Base-by-base conservation (phyloP, 2,113 vertebrate species). In the Neolamprologus falcicula region DNA sequence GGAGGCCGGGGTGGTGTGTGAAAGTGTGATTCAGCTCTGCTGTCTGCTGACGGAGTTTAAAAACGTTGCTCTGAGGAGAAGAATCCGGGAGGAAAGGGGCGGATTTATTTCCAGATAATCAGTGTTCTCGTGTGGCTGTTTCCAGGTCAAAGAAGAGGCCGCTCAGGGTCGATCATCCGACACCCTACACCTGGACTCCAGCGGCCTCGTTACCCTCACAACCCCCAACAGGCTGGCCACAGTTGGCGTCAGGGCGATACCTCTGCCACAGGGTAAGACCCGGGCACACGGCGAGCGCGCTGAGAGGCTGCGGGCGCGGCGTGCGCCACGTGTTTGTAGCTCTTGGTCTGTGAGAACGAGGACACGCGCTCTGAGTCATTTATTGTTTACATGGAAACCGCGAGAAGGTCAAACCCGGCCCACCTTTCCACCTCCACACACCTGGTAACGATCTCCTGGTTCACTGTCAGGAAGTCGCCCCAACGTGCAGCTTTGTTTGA, bases 201-300 rank as follows among this genome's bases (percentile, higher is more conserved):
- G 95, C 4, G 98, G 98, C 12, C 97, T 99, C 4, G 94, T 99
- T 88, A 98, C 97, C 10, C 90, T 99, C 24, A 97, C 96, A 14
- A 99, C 98, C 5, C 96, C 98, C 59, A 99, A 98, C 95, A 97
- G 97, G 85, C 93, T 98, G 33, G 97, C 97, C 87, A 97, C 96
- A 0, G 94, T 99, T 17, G 93, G 97, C 0, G 96, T 99, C 8
- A 95, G 97, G 57, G 98, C 98, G 1, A 5, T 97, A 13, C 97
- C 98, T 0, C 97, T 99, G 57, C 99, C 99, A 1, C 97, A 97
- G 42, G 97, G 95, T 96, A 84, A 91, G 90, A 86, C n/a, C 6
- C 8, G 11, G 7, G 59, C 40, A 17, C 6, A 16, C 33, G 2
- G 7, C 6, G 4, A 7, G 11, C n/a, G 0, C 19, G 14, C 35